These are phyloP conservation scores for Ochropleura leucogaster DNA, from an alignment of 2,888 invertebrate species.

Conservation along the genomic window DNA sequence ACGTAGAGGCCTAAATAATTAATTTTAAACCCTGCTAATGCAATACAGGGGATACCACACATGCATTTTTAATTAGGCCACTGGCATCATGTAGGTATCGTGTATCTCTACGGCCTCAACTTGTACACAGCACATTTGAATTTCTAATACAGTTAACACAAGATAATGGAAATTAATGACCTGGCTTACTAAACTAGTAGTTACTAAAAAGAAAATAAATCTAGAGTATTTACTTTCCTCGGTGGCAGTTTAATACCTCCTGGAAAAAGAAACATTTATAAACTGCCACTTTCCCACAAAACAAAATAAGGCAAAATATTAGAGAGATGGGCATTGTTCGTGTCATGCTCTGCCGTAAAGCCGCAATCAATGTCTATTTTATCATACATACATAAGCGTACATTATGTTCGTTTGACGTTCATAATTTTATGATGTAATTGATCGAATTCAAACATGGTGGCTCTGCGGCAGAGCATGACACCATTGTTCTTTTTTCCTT, in stretches of 20 bases:
- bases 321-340: neutral
- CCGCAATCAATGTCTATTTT: too few relatives aligned
- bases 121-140: constrained; percentile 44
- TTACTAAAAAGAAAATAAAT: constrained; percentile 20
- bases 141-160: constrained; percentile 44
- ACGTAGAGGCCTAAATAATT: constrained; percentile 17
- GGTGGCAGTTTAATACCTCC: neutral
- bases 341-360: too few relatives aligned
- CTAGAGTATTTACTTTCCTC: constrained; percentile 13
- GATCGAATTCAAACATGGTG: too few relatives aligned
- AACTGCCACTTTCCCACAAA: neutral
- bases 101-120: neutral
- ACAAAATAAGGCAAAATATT: neutral
- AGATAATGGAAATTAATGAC: constrained; percentile 48
- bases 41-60: constrained; percentile 18
- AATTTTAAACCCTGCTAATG: constrained; percentile 25
- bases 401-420: too few relatives aligned
- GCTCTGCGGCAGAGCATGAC: too few relatives aligned
- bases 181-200: constrained; percentile 5
- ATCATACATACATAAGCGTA: too few relatives aligned
- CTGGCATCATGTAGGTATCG: neutral
- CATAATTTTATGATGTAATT: too few relatives aligned
- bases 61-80: constrained; percentile 42
- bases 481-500: too few relatives aligned
- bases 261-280: neutral